These are phyloP conservation scores for Polyploca ridens DNA, from an alignment of 2,888 invertebrate species.

Conservation along the genomic window DNA sequence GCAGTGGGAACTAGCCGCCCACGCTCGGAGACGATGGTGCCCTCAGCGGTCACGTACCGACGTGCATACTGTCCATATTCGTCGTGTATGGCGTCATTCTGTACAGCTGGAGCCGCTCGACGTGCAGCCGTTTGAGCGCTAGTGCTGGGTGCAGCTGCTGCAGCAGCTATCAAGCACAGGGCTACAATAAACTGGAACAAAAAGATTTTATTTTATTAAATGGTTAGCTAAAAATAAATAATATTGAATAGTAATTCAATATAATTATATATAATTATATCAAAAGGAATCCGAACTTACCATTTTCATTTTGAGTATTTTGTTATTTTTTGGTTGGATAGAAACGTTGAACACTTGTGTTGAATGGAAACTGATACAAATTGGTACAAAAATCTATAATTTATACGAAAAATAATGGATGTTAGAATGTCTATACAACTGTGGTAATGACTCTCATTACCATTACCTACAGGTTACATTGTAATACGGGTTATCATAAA, in stretches of 20 bases:
- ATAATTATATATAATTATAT: no score
- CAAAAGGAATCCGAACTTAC: neutral
- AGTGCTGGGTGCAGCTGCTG: constrained; percentile 16
- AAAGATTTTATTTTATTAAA: neutral
- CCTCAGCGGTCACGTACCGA: constrained; percentile 58
- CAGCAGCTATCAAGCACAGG: constrained; percentile 23
- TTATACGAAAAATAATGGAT: neutral
- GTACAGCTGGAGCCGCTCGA: constrained; percentile 44
- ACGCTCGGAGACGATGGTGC: constrained; percentile 49
- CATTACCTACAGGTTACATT: neutral
- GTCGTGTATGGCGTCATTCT: constrained; percentile 57
- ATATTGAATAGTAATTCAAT: no score
- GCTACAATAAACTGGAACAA: constrained; percentile 24
- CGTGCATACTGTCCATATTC: constrained; percentile 54
- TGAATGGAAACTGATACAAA: neutral
- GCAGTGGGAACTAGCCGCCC: constrained; percentile 48
- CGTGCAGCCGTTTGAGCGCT: constrained; percentile 14
- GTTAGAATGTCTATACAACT: neutral
- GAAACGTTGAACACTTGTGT: neutral
- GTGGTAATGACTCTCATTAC: neutral
- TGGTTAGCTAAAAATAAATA: no score
- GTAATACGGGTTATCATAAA: no score
- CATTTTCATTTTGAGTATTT: neutral
- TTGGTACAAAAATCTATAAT: neutral
- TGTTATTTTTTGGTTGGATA: neutral